Conservation (phyloP, 1,140 invertebrate genomes). For the Bombus ignitus region DNA sequence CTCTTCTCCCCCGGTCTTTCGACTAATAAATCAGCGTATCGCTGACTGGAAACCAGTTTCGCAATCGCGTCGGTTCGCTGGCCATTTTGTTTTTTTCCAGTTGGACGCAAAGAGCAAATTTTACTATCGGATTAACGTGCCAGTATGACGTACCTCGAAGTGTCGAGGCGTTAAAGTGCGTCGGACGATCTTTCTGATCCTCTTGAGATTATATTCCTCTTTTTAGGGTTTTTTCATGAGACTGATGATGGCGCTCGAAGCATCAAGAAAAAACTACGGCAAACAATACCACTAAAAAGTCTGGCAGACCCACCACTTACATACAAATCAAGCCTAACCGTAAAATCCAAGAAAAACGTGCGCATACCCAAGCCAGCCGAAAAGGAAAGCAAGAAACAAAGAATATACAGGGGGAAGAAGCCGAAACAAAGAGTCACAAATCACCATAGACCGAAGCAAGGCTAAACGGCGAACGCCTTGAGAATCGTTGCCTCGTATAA, state of each 20-base stretch:
- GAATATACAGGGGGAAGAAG: no score
- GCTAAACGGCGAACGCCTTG: slow-evolving; percentile 2
- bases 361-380: neutral
- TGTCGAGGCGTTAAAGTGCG: neutral
- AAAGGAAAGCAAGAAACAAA: neutral
- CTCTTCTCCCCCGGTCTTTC: neutral
- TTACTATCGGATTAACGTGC: slow-evolving; percentile 14
- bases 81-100: neutral
- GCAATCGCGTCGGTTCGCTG: slow-evolving; percentile 10
- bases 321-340: neutral
- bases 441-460: slow-evolving; percentile 19
- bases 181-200: neutral
- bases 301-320: no score
- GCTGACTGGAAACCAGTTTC: slow-evolving; percentile 31
- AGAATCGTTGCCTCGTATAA: neutral
- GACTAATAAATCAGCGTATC: slow-evolving; percentile 47
- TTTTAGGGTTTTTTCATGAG: no score
- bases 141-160: neutral
- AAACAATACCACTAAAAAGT: no score
- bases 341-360: neutral
- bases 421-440: slow-evolving; percentile 32
- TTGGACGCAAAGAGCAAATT: neutral
- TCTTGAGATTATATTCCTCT: neutral
- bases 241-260: no score
- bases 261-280: no score